These are phyloP conservation scores for Gallinago paraguaiae DNA, from an alignment of 2,113 vertebrate genomes.

Conservation along the genomic window DNA sequence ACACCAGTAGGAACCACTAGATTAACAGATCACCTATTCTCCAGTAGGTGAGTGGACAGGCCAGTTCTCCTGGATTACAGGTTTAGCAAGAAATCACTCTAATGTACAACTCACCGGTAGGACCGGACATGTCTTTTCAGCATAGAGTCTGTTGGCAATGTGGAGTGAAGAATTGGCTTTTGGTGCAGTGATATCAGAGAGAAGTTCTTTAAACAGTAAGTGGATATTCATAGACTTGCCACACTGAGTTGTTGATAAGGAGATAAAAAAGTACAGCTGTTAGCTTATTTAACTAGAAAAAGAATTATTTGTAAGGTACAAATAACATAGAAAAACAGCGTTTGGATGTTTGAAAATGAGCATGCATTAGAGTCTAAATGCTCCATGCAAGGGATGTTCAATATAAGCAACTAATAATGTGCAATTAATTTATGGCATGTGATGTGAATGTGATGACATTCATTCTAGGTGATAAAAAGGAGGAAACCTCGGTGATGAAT, in stretches of 20 bases:
- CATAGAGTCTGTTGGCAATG: constrained; percentile 49
- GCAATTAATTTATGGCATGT: neutral
- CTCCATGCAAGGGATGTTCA: neutral
- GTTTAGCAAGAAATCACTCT: neutral
- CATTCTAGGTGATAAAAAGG: neutral
- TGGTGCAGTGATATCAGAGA: constrained; percentile 21
- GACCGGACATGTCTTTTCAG: constrained; percentile 18
- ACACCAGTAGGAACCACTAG: neutral
- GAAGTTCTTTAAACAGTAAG: constrained; percentile 21
- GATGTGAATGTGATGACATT: too few relatives aligned
- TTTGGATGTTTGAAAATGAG: neutral
- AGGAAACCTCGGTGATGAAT: neutral
- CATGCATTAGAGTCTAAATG: neutral
- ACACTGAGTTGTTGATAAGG: neutral
- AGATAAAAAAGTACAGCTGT: neutral
- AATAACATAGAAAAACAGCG: neutral
- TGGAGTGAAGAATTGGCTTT: constrained; percentile 7
- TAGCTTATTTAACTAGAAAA: neutral
- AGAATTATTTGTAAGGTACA: neutral
- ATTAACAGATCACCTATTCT: neutral
- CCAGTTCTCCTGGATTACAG: neutral
- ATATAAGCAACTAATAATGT: neutral
- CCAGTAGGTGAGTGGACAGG: too few relatives aligned
- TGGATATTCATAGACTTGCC: constrained; percentile 48
- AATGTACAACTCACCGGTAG: constrained; percentile 44